Conservation (phyloP, 2,113 vertebrate species). For the Aptenodytes patagonicus region DNA sequence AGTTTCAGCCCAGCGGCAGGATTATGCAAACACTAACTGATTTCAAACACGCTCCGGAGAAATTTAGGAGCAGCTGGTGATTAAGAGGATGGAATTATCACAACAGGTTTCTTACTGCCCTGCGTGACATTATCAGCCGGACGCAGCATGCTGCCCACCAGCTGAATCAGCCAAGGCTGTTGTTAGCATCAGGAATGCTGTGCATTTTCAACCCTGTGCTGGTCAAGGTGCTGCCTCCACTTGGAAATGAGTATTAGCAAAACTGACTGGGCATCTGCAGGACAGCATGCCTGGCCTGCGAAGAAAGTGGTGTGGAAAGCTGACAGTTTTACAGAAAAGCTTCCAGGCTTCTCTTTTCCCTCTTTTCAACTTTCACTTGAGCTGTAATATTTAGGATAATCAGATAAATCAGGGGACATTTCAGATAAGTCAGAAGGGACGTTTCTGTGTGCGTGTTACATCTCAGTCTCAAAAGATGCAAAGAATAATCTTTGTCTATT, state of each 20-base stretch:
- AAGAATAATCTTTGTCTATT: background rate
- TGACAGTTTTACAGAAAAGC: background rate
- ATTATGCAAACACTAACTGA: background rate
- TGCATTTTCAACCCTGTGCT: accelerated
- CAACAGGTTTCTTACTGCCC: background rate
- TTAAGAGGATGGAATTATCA: background rate
- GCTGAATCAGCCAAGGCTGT: background rate
- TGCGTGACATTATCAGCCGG: background rate
- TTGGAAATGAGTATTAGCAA: background rate
- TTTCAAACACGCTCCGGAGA: background rate
- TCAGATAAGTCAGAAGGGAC: background rate
- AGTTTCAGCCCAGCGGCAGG: background rate
- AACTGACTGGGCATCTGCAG: background rate
- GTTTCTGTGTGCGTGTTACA: background rate
- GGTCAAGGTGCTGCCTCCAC: background rate
- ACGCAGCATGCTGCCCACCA: background rate
- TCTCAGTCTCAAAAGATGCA: background rate
- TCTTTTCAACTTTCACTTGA: background rate
- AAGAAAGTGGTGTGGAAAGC: background rate
- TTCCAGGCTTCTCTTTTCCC: background rate
- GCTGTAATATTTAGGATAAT: background rate
- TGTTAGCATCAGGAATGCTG: background rate
- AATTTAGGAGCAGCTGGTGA: constrained; percentile 18
- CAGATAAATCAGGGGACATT: background rate
- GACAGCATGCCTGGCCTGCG: background rate